Percentiles rank a stretch among this genome's conserved stretches.
Evolutionary conservation across 2,888 invertebrate species (phyloP).

Genomic region (Drosophila imparisetae): DNA sequence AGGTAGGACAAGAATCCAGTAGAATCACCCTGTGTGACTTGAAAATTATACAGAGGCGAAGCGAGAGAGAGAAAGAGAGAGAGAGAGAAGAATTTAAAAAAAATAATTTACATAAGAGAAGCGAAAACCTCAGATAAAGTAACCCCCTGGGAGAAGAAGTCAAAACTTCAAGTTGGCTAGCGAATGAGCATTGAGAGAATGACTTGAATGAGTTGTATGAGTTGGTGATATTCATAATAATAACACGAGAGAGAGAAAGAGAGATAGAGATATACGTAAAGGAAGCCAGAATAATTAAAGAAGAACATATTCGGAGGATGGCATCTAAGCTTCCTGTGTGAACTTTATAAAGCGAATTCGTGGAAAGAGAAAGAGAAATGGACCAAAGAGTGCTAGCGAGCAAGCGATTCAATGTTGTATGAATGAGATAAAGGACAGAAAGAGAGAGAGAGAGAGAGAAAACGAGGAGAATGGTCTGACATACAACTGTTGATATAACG

Average conservation of each 20-base stretch:
- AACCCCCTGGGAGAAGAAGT: not conserved
- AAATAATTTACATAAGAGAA: not conserved
- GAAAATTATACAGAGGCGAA: not conserved
- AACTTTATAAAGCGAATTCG: not conserved
- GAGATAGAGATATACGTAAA: slow-evolving; percentile 1
- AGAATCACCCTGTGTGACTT: not conserved
- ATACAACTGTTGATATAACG: slow-evolving; percentile 55
- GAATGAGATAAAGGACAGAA: slow-evolving; percentile 10
- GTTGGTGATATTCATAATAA: not conserved
- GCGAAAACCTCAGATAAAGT: not conserved
- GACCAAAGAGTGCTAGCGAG: slow-evolving; percentile 6
- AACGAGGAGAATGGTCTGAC: slow-evolving; percentile 37
- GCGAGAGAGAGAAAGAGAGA: not conserved
- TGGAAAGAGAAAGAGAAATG: slow-evolving; percentile 22
- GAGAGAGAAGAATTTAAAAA: not conserved
- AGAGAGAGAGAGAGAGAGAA: slow-evolving; percentile 30
- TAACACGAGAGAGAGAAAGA: not conserved
- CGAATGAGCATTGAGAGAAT: not conserved
- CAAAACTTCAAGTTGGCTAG: not conserved
- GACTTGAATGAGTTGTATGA: not conserved
- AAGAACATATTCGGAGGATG: not conserved
- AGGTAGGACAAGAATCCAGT: not conserved
- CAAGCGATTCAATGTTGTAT: slow-evolving; percentile 7
- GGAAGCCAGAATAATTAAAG: not conserved
- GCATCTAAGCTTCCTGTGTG: not conserved